A percentile compares a stretch with the other conserved stretches of the same genome.
These are phyloP conservation scores for Seriola rivoliana DNA, from an alignment of 2,113 vertebrate species.

Conservation along the genomic window DNA sequence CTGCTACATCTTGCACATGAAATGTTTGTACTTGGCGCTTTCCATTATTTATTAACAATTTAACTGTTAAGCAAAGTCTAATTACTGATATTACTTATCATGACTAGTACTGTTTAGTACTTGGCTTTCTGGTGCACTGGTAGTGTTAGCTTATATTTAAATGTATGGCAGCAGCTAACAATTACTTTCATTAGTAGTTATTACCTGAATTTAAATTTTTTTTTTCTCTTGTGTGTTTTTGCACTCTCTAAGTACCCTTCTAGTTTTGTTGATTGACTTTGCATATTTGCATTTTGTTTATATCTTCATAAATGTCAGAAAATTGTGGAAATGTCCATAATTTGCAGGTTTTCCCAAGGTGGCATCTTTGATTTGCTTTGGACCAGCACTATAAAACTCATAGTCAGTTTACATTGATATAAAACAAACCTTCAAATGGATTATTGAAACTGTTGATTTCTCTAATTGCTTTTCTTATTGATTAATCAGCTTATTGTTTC, in stretches of 20 bases:
- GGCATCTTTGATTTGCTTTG: neutral
- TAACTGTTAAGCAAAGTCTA: neutral
- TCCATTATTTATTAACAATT: neutral
- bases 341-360: neutral
- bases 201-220: no score
- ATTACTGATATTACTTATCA: neutral
- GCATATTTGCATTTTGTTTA: neutral
- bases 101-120: no score
- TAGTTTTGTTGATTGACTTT: neutral
- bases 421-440: no score
- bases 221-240: no score
- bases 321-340: neutral
- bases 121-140: neutral
- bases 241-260: no score
- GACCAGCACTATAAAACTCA: no score
- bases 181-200: no score
- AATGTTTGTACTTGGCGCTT: neutral
- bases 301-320: neutral
- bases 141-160: neutral
- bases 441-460: neutral
- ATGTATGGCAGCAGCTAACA: no score
- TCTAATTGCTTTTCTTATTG: neutral
- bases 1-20: neutral
- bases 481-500: neutral
- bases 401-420: no score